These are phyloP conservation scores for Holacanthus passer DNA, from an alignment of 2,113 vertebrate species.

Conservation along the genomic window DNA sequence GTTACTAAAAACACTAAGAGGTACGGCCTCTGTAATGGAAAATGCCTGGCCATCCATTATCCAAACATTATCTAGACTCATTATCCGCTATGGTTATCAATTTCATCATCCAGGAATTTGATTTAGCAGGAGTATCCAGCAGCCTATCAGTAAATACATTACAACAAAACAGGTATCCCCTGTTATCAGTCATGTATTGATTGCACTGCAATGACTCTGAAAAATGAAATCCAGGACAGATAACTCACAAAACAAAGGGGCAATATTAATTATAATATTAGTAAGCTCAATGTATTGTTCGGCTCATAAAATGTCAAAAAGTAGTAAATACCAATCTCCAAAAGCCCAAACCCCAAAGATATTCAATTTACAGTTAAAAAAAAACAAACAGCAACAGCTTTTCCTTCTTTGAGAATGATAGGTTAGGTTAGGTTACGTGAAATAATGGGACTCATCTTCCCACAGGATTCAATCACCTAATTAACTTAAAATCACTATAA, in stretches of 20 bases:
- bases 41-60: background rate
- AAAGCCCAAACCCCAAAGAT: background rate
- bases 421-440: background rate
- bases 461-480: background rate
- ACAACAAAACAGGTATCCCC: background rate
- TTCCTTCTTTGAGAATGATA: background rate
- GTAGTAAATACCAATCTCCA: background rate
- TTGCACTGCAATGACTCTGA: background rate
- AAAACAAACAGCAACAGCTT: background rate
- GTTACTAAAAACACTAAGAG: slow-evolving; percentile 1
- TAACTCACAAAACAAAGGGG: background rate
- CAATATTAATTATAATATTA: background rate
- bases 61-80: slow-evolving; percentile 19
- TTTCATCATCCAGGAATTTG: slow-evolving; percentile 24
- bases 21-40: background rate
- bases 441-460: background rate
- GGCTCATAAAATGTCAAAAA: slow-evolving; percentile 1
- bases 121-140: slow-evolving; percentile 5
- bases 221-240: slow-evolving; percentile 9
- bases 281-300: background rate
- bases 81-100: slow-evolving; percentile 8
- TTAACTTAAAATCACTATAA: background rate
- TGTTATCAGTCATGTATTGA: slow-evolving; percentile 14
- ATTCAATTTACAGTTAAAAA: background rate
- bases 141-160: slow-evolving; percentile 18